Conservation (phyloP, 1,140 invertebrate species). For the Cephus cinctus region DNA sequence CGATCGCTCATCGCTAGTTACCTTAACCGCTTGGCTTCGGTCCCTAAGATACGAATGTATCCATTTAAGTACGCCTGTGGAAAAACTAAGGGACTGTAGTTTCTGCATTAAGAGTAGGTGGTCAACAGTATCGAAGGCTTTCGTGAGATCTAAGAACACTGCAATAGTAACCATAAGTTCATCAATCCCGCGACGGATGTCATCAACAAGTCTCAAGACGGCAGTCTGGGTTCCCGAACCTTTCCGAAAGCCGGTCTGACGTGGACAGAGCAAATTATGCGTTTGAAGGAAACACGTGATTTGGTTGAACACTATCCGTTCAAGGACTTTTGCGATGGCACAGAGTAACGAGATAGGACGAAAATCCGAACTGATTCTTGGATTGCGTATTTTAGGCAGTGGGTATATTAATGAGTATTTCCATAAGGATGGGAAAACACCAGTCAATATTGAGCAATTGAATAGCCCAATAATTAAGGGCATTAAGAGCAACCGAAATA, state of each 20-base stretch:
- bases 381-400: background rate
- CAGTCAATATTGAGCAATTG: background rate
- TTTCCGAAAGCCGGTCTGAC: constrained; percentile 14
- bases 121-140: constrained; percentile 16
- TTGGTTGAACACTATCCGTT: background rate
- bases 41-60: background rate
- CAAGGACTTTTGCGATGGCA: background rate
- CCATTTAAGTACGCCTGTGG: background rate
- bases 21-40: background rate
- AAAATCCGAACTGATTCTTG: background rate
- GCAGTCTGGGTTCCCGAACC: too few relatives aligned
- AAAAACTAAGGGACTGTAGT: background rate
- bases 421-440: background rate
- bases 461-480: background rate
- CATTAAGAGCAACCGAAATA: background rate
- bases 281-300: background rate
- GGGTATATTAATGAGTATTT: background rate
- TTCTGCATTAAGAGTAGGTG: background rate
- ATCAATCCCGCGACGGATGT: constrained; percentile 1
- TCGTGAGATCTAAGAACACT: constrained; percentile 13
- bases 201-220: constrained; percentile 1
- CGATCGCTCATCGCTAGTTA: background rate
- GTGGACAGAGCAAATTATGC: constrained; percentile 4
- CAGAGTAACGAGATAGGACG: background rate
- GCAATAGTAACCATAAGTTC: constrained; percentile 1